Conservation (phyloP, 2,113 vertebrate genomes). For the Parotia lawesii region DNA sequence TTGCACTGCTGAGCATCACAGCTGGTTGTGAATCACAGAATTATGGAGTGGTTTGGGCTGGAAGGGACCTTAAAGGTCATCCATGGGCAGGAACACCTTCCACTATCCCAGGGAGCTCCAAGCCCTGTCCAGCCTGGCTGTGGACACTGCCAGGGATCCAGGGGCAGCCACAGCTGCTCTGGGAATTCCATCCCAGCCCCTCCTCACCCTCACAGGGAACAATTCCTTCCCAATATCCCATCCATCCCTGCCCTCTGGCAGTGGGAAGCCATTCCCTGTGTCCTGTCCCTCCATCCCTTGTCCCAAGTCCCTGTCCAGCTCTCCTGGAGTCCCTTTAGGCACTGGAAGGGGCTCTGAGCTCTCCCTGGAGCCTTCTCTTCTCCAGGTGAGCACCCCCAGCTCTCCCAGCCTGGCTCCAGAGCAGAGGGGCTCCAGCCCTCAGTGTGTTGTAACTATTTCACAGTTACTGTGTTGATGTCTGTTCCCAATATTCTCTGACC, state of each 20-base stretch:
- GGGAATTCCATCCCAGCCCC: neutral
- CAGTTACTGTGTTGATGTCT: neutral
- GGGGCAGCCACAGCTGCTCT: neutral
- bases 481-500: neutral
- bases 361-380: neutral
- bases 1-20: neutral
- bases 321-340: neutral
- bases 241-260: accelerated
- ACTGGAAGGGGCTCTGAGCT: accelerated
- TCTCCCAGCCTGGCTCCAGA: neutral
- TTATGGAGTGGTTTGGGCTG: accelerated
- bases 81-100: neutral
- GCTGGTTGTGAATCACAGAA: neutral
- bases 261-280: neutral
- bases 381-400: neutral
- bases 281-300: neutral
- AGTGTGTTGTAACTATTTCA: neutral
- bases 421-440: neutral
- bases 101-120: accelerated
- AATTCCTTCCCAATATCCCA: neutral
- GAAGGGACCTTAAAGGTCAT: too few species aligned
- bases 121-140: accelerated
- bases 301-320: neutral
- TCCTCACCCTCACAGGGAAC: accelerated
- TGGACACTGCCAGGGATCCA: neutral